Evolutionary conservation across 2,797 vertebrate genomes (phyloP), one percentile per base, ranked within the genome.

Genomic region (Nasua narica): DNA sequence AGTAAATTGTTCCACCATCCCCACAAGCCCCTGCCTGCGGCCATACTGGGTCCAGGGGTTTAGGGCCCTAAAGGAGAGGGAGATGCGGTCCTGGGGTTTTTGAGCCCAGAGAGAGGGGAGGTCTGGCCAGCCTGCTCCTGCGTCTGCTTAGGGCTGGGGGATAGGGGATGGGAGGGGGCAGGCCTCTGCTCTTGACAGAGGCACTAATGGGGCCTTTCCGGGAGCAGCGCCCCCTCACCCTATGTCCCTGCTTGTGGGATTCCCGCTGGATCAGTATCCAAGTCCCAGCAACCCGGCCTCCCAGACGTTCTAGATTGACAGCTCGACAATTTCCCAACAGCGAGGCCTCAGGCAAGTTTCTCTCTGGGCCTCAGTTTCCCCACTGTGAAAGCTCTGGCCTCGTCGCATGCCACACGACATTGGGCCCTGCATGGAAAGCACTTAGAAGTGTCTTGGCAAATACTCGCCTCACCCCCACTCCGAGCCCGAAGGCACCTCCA

Each of bases 341-440:
- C 46, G 23, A 96, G 48, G 46, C 4, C 50, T 84, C 79, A 3
- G 79, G 43, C 10, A 25, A 19, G 62, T 25, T 18, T 13, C 78
- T 67, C 56, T 70, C 29, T 6, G 12, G 52, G 43, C 5, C 50
- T 84, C 87, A 3, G 79, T 84, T 10, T 94, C 14, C 69, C 87
- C 35, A 18, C 79, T 25, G 37, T 12, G 58, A 14, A 74, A 81
- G 62, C 37, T 60, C 54, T 70, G 54, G 10, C 65, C 7, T 2
- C 0, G 0, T 35, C 81, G 16, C 10, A 15, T n/a, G 67, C 18
- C 1, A 0, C 16, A 0, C 3, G 16, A 62, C 5, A 15, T 21
- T 27, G 8, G 19, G 11, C 5, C 54, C 29, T 2, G 37, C 2
- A 0, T 35, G 43, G 79, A 15, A 27, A 58, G 60, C 40, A 25